A percentile compares a stretch with the other conserved stretches of the same genome.
Conservation (phyloP, 2,113 vertebrate genomes). For the Antechinus flavipes region DNA sequence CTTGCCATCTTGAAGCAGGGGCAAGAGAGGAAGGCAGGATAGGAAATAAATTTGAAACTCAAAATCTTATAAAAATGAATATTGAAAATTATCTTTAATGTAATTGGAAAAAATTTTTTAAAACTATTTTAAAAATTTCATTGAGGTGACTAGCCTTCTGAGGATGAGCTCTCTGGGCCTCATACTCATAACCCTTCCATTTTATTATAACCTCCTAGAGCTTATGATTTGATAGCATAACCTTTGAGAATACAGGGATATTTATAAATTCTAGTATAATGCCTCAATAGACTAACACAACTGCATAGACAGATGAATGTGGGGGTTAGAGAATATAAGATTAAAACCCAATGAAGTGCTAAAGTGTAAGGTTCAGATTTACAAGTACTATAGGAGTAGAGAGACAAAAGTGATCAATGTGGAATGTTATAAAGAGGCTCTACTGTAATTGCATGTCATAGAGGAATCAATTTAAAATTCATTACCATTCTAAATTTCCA, state of each 20-base stretch:
- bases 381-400: not conserved
- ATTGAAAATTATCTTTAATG: too few relatives aligned
- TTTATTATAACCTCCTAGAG: not conserved
- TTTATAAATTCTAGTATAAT: not conserved
- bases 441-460: not conserved
- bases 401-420: conserved; percentile 2
- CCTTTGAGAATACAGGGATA: not conserved
- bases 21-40: too few relatives aligned
- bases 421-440: not conserved
- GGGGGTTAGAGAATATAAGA: not conserved
- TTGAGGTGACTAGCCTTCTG: not conserved
- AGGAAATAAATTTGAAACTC: too few relatives aligned
- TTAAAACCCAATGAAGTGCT: not conserved
- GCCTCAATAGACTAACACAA: not conserved
- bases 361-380: not conserved
- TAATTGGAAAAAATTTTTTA: too few relatives aligned
- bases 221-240: not conserved
- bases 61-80: too few relatives aligned
- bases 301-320: not conserved
- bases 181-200: not conserved
- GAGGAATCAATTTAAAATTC: not conserved
- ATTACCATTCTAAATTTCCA: conserved; percentile 18
- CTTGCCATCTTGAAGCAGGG: too few relatives aligned
- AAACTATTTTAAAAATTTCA: not conserved
- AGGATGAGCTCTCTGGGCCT: not conserved